Percentiles rank a stretch among this genome's conserved stretches.
Evolutionary conservation across 2,113 vertebrate genomes (phyloP).

Genomic region (Thalassoma bifasciatum): DNA sequence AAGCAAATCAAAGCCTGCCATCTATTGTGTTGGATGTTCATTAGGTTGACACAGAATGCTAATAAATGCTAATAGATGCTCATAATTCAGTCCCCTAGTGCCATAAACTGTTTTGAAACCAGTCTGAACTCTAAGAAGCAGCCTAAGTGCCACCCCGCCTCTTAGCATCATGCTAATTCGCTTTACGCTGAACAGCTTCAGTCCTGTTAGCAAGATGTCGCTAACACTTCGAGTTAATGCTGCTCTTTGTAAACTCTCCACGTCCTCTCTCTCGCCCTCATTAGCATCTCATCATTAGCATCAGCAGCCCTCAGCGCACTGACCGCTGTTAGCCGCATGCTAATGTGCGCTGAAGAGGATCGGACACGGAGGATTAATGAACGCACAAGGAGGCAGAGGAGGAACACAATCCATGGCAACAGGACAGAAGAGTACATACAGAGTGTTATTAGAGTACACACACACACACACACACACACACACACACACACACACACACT

Average conservation of each 20-base stretch:
- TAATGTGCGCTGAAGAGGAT: slow-evolving; percentile 22
- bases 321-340: slow-evolving; percentile 9
- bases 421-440: neutral
- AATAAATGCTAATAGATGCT: slow-evolving; percentile 3
- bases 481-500: no score
- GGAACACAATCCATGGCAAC: neutral
- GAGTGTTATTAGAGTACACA: neutral
- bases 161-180: neutral
- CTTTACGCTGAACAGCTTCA: neutral
- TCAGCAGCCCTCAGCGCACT: neutral
- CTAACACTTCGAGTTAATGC: slow-evolving; percentile 2
- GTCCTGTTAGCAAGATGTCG: slow-evolving; percentile 3
- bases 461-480: no score
- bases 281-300: slow-evolving; percentile 22
- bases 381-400: neutral
- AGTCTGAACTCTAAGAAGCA: neutral
- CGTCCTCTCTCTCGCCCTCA: neutral
- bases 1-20: no score
- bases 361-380: neutral
- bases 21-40: no score
- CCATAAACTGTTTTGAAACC: no score
- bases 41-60: no score
- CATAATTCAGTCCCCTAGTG: neutral
- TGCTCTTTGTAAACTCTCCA: neutral
- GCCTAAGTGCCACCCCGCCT: neutral